These are phyloP conservation scores for Belgica antarctica DNA, from an alignment of 2,888 invertebrate species.

Conservation along the genomic window DNA sequence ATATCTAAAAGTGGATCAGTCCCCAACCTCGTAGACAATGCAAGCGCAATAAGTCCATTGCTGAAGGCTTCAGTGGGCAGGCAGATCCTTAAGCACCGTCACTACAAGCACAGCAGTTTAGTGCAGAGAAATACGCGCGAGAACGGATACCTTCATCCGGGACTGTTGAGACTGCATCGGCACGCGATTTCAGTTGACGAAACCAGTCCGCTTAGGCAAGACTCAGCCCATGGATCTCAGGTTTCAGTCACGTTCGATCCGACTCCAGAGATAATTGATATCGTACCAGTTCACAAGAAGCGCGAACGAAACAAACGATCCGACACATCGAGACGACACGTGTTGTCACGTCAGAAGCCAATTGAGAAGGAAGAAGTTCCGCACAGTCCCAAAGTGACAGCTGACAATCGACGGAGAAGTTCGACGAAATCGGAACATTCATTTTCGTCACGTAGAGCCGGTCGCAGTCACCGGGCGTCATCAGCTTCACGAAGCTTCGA, in stretches of 20 bases:
- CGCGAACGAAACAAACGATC: constrained; percentile 61
- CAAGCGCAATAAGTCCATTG: constrained; percentile 46
- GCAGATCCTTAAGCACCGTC: constrained; percentile 51
- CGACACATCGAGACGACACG: constrained; percentile 69
- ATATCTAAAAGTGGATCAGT: constrained; percentile 61
- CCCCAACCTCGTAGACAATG: constrained; percentile 57
- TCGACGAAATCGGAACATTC: constrained; percentile 54
- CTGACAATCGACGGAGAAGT: constrained; percentile 47
- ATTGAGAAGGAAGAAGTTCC: constrained; percentile 66
- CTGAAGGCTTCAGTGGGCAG: constrained; percentile 50
- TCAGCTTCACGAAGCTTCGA: constrained; percentile 54
- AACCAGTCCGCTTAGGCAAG: constrained; percentile 57
- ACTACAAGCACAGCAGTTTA: constrained; percentile 50
- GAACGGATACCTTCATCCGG: constrained; percentile 62
- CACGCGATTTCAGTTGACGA: constrained; percentile 83
- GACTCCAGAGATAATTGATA: constrained; percentile 49
- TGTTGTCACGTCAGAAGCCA: constrained; percentile 72
- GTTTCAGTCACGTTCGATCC: constrained; percentile 44
- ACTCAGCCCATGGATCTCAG: constrained; percentile 45
- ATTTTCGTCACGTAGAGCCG: constrained; percentile 52
- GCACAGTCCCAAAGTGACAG: constrained; percentile 44
- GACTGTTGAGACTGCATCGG: constrained; percentile 62
- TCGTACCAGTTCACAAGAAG: constrained; percentile 57
- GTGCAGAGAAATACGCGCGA: constrained; percentile 54
- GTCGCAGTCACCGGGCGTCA: constrained; percentile 50